These are phyloP conservation scores for Periparus ater DNA, from an alignment of 2,797 vertebrate species.

Conservation along the genomic window DNA sequence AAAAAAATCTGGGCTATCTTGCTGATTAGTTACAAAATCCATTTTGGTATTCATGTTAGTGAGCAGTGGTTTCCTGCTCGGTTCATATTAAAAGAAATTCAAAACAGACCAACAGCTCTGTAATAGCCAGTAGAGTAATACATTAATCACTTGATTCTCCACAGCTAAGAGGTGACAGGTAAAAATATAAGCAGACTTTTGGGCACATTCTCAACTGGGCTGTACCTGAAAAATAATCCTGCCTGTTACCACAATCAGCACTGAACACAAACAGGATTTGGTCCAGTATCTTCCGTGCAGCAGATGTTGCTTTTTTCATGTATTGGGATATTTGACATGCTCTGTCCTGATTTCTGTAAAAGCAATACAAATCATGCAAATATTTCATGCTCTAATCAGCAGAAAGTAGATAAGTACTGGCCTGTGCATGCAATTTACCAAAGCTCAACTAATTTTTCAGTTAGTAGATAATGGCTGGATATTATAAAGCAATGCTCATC, in stretches of 20 bases:
- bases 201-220: neutral
- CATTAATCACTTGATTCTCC: slow-evolving; percentile 38
- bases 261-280: neutral
- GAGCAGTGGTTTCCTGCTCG: neutral
- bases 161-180: neutral
- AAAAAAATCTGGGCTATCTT: slow-evolving; percentile 6
- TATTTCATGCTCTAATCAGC: slow-evolving; percentile 44
- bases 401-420: slow-evolving; percentile 39
- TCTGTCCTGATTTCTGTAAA: slow-evolving; percentile 45
- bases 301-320: slow-evolving; percentile 8
- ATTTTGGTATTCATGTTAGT: slow-evolving; percentile 1
- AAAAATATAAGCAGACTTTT: neutral
- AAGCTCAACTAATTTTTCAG: slow-evolving; percentile 65
- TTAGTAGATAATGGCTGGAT: slow-evolving; percentile 53
- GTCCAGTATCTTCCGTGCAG: neutral
- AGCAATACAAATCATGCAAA: slow-evolving; percentile 48
- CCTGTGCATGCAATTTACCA: slow-evolving; percentile 28
- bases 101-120: slow-evolving; percentile 28
- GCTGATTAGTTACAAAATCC: neutral
- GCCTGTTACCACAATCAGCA: neutral
- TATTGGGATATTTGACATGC: slow-evolving; percentile 30
- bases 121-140: slow-evolving; percentile 10
- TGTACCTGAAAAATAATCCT: neutral
- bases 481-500: slow-evolving; percentile 63
- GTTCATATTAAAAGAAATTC: neutral